Evolutionary conservation across 2,797 vertebrate species (phyloP).

Genomic region (Sebastes iracundus): DNA sequence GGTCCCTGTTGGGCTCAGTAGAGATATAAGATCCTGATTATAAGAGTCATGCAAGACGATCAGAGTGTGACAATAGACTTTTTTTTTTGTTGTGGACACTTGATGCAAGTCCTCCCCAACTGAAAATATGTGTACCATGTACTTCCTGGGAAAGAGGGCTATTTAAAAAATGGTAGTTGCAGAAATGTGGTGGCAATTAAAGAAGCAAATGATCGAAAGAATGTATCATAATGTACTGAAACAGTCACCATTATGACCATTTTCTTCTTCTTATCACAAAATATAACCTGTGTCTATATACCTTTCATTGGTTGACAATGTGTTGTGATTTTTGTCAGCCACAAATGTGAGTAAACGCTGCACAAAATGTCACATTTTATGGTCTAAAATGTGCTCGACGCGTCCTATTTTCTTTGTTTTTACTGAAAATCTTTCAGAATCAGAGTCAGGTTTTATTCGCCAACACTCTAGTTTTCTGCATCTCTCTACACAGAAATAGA

Average conservation of each 20-base stretch:
- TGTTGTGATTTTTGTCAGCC: neutral
- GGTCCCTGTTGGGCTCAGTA: conserved; percentile 14
- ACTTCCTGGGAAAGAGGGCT: neutral
- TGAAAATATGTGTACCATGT: neutral
- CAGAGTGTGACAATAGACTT: neutral
- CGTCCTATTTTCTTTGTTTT: neutral
- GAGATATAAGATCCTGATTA: conserved; percentile 3
- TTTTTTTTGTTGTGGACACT: neutral
- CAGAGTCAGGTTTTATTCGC: too few species aligned
- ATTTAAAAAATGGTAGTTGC: neutral
- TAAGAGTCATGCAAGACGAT: neutral
- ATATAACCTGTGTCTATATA: neutral
- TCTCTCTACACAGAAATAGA: too few species aligned
- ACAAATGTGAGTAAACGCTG: too few species aligned
- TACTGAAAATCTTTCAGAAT: neutral
- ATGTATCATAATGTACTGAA: neutral
- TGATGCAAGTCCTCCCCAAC: neutral
- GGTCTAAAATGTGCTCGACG: neutral
- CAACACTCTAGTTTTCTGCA: too few species aligned
- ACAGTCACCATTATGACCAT: neutral
- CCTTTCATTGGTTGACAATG: neutral
- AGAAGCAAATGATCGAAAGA: neutral
- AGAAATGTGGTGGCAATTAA: neutral
- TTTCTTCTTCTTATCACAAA: neutral
- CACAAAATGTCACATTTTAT: neutral